Evolutionary conservation across 1,140 invertebrate species (phyloP), one percentile per base, ranked within the genome.

Genomic region (Bombus vancouverensis): DNA sequence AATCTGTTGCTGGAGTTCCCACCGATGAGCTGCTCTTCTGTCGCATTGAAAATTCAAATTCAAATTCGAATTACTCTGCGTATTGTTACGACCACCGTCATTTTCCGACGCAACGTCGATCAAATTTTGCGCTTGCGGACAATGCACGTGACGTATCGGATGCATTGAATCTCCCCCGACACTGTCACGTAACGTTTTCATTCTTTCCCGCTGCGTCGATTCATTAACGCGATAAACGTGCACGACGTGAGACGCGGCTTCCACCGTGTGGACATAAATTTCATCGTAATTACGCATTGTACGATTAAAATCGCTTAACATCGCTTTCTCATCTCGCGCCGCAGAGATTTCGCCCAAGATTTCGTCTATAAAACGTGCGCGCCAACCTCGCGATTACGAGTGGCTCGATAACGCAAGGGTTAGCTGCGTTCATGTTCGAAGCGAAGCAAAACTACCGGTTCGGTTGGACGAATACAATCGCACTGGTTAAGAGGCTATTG

Each of bases 281-380:
- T 66, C 76, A 25, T 6, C 28, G 22, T 42, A 70, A 83, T 83
- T 70, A 71, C 28, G 4, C 28, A 83, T 71, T 53, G 82, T 42
- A n/a, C 53, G 70, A 74, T 74, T 81, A 44, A 85, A 74, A 81
- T 84, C 62, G 39, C 18, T 62, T n/a, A 28, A 37, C 37, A 44
- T 28, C 25, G 47, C n/a, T 66, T 82, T 78, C 74, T 34, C 66
- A 37, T 65, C 25, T 42, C 25, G 47, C 62, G 13, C 22, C 15
- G 44, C 1, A 2, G 13, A 44, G 82, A 71, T 84, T 47, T 79
- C n/a, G 47, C n/a, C 9, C 47, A 62, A 47, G 75, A 79, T 79
- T 71, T 71, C 62, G 53, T 75, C 12, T 44, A n/a, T 59, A 72
- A 84, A 84, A 70, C 37, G n/a, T 12, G n/a, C n/a, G 22, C 3